Evolutionary conservation across 2,888 invertebrate species (phyloP), one percentile per base, ranked within the genome.

Genomic region (Platycnemis pennipes): DNA sequence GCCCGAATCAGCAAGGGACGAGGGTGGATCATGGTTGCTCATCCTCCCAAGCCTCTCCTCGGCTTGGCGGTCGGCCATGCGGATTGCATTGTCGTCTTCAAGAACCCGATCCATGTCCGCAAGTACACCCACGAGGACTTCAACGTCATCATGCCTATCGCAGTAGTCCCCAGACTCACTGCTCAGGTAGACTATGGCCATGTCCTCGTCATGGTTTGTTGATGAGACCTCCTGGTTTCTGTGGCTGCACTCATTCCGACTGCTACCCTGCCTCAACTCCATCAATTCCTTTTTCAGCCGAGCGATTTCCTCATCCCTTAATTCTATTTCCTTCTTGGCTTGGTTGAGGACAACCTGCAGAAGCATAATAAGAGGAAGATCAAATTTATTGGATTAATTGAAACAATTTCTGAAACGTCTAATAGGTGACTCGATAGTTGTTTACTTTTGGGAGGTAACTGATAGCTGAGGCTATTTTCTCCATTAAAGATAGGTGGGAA

Each of bases 1-100:
- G 87, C 99, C 99, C 13, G 98, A 98, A 96, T 98, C 98, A 94
- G 98, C 98, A 96, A 98, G 98, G 49, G 98, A 98, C 95, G 98
- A 97, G 95, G 98, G 98, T 97, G 98, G 97, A 96, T 98, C 98
- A 26, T 95, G 94, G 96, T 97, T 94, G 97, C 22, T 94, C 96
- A 95, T 97, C 97, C 95, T 96, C 97, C 95, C 97, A 96, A 56
- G 97, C 96, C 95, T 97, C 97, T 96, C 97, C 94, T 96, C 97
- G 95, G 97, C 97, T 96, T 96, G 94, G 63, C 95, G n/a, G 94
- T 94, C 46, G 44, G 94, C 89, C 86, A 86, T 94, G 63, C 89
- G 95, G 22, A 91, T 91, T 7, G 91, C 91, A 69, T 91, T 45
- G 4, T 91, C 91, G 22, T 91, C 91, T 45, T 91, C 91, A 0